A percentile compares a stretch with the other conserved stretches of the same genome.
Conservation (phyloP, 2,113 vertebrate species). For the Delphinus delphis region DNA sequence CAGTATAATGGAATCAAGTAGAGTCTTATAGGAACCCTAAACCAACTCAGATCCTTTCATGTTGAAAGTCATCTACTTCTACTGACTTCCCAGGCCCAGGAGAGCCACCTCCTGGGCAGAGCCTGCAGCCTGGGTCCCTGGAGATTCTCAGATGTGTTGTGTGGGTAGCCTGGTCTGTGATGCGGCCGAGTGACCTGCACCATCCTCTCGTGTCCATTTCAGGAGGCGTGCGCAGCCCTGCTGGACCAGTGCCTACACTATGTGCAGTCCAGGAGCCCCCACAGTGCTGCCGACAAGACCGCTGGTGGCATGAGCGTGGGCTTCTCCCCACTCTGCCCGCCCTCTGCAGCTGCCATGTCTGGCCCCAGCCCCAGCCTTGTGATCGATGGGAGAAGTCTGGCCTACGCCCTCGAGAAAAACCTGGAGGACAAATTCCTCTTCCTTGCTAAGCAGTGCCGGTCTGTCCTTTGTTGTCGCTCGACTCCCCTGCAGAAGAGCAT, state of each 20-base stretch:
- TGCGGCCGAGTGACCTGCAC: accelerated
- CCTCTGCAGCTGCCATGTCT: slow-evolving; percentile 68
- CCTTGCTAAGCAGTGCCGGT: slow-evolving; percentile 91
- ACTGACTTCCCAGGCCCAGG: not conserved
- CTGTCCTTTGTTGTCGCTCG: slow-evolving; percentile 95
- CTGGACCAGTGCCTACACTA: slow-evolving; percentile 91
- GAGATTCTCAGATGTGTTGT: accelerated
- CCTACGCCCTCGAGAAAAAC: slow-evolving; percentile 91
- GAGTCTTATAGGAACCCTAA: no score
- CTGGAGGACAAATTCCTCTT: slow-evolving; percentile 95
- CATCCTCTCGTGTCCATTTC: slow-evolving; percentile 55
- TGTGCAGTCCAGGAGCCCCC: slow-evolving; percentile 89
- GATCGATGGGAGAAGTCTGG: slow-evolving; percentile 94
- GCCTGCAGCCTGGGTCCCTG: not conserved
- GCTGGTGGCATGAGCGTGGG: slow-evolving; percentile 77
- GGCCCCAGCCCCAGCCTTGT: slow-evolving; percentile 91
- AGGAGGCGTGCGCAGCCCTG: slow-evolving; percentile 93
- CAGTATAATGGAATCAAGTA: accelerated
- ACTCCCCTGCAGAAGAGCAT: slow-evolving; percentile 98
- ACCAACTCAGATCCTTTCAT: not conserved
- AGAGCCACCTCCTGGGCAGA: not conserved
- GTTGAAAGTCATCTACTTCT: not conserved
- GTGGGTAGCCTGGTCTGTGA: not conserved
- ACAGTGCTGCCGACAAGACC: slow-evolving; percentile 75
- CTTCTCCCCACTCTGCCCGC: slow-evolving; percentile 80